These are phyloP conservation scores for Sternarchorhynchus goeldii DNA, from an alignment of 2,797 vertebrate species.

Conservation along the genomic window DNA sequence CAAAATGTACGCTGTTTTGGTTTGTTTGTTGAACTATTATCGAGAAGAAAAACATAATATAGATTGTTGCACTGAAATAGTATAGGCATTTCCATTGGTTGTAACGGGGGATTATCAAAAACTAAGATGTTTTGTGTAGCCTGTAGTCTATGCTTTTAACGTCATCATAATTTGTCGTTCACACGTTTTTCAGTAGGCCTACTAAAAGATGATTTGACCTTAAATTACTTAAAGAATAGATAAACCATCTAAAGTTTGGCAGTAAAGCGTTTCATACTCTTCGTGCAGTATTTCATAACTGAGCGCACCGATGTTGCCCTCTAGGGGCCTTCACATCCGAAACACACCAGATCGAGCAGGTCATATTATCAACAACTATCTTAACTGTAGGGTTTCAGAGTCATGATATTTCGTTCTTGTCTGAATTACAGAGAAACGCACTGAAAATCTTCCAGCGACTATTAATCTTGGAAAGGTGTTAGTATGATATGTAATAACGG, in stretches of 20 bases:
- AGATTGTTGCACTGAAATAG: background rate
- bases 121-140: too few species aligned
- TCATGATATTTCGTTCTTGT: background rate
- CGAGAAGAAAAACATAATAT: too few species aligned
- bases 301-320: constrained; percentile 54
- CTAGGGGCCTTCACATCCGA: constrained; percentile 51
- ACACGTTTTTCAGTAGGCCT: too few species aligned
- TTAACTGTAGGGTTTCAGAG: constrained; percentile 13
- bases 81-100: background rate
- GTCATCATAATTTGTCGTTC: too few species aligned
- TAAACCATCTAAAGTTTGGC: background rate
- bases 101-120: background rate
- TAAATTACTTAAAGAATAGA: background rate
- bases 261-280: constrained; percentile 4
- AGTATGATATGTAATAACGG: too few species aligned
- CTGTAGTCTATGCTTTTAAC: too few species aligned
- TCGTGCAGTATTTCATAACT: constrained; percentile 19
- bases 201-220: too few species aligned
- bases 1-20: background rate
- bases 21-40: background rate
- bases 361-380: constrained; percentile 16
- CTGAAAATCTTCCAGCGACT: too few species aligned
- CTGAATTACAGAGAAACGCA: too few species aligned
- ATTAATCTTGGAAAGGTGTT: too few species aligned
- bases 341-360: background rate